phyloP scores from a whole-genome alignment of 2,797 vertebrate species.

The Euphonia xanthogaster region DNA sequence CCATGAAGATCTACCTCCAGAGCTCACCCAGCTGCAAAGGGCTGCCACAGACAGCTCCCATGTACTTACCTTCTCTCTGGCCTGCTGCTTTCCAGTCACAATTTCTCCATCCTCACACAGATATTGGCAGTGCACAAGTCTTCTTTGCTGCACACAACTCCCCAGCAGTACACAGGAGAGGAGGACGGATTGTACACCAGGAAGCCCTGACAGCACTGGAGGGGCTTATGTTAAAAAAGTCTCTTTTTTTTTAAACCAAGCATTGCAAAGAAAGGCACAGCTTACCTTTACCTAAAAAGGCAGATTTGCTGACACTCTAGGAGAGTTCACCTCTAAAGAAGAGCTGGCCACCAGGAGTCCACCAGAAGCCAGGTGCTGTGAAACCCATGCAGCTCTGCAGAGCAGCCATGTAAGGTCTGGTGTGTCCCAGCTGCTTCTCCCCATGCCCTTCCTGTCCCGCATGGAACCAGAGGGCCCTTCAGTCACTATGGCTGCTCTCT shows the following conservation, averaged over 20 bases:
- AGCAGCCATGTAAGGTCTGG: neutral
- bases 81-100: neutral
- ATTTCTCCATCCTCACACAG: neutral
- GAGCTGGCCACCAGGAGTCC: neutral
- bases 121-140: neutral
- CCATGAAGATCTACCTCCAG: too few species aligned
- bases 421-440: neutral
- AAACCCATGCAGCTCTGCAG: neutral
- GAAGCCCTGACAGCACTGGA: neutral
- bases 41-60: neutral
- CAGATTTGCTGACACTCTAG: neutral
- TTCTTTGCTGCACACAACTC: neutral
- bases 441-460: neutral
- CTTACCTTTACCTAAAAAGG: neutral
- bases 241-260: neutral
- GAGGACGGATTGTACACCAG: fast-evolving
- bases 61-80: neutral
- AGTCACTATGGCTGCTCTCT: neutral
- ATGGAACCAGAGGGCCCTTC: neutral
- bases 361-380: neutral
- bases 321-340: neutral
- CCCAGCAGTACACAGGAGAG: neutral
- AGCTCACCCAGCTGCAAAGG: neutral
- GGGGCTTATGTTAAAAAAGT: neutral
- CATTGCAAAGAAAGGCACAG: neutral